Evolutionary conservation across 2,888 invertebrate genomes (phyloP).

Genomic region (Aethes cnicana): DNA sequence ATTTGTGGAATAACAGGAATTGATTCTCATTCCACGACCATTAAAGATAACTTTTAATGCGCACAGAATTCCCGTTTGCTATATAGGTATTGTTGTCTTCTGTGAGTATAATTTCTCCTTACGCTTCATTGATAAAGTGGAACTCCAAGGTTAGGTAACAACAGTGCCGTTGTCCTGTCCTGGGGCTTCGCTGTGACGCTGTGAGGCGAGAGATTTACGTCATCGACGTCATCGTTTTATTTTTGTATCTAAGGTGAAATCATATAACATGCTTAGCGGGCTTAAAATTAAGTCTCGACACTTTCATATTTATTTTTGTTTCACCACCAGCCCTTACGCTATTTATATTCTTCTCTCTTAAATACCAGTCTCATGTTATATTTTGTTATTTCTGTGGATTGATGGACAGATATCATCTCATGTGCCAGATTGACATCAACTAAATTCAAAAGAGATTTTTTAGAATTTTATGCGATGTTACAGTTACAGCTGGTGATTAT

Average conservation of each 20-base stretch:
- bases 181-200: slow-evolving; percentile 39
- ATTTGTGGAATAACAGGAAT: background rate
- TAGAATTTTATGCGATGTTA: background rate
- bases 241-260: slow-evolving; percentile 8
- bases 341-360: slow-evolving; percentile 1
- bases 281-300: background rate
- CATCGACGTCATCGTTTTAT: slow-evolving; percentile 25
- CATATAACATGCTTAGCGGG: background rate
- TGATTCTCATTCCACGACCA: background rate
- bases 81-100: too few species aligned
- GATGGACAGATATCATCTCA: slow-evolving; percentile 25
- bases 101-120: slow-evolving; percentile 3
- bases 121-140: slow-evolving; percentile 13
- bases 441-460: slow-evolving; percentile 10
- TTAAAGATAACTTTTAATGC: too few species aligned
- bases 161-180: slow-evolving; percentile 34
- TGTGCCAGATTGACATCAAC: slow-evolving; percentile 10
- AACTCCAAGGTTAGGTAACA: slow-evolving; percentile 35
- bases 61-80: too few species aligned
- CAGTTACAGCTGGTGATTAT: slow-evolving; percentile 1
- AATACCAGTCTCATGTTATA: background rate
- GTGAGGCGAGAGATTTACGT: slow-evolving; percentile 21
- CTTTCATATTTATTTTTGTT: too few species aligned
- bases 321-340: too few species aligned
- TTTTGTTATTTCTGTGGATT: slow-evolving; percentile 23